Evolutionary conservation across 2,888 invertebrate genomes (phyloP), one percentile per base, ranked within the genome.

Genomic region (Dolichomitus sp.): DNA sequence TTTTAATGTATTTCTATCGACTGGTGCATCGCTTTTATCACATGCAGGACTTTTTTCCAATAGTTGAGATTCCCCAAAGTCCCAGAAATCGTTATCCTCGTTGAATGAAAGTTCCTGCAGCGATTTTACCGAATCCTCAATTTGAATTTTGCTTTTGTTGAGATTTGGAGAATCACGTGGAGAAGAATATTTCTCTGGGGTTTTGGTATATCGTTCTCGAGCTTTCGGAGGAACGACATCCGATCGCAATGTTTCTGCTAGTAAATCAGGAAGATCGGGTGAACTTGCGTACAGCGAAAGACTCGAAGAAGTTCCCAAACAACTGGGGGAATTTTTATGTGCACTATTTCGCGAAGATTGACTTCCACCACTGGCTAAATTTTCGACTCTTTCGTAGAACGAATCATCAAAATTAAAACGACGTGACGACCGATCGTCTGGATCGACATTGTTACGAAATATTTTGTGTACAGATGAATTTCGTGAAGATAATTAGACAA

Each of bases 381-480:
- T 75, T 14, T 82, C 79, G 45, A 82, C 70, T 19, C 50, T 33
- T n/a, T 80, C 80, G 61, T 73, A 80, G 63, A 83, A 83, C 40
- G 54, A 14, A 19, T 68, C 63, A 37, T 79, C 82, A n/a, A 66
- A 45, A 3, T 75, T 40, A 11, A 68, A 76, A 48, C 61, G 65
- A 68, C 75, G 40, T 1, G 59, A 17, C 0, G 45, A 9, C 12
- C 17, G 33, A 45, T 61, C 66, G 50, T 19, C 78, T 75, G 70
- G 37, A 48, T 30, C 1, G 14, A 40, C 30, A 45, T 37, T 37
- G 19, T 61, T 11, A 61, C 17, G 54, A 69, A 45, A 33, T 27
- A 63, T 66, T 50, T 59, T 59, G 30, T 33, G 42, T 37, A 50
- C 14, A 4, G n/a, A 45, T 42, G 33, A n/a, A 63, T 63, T 48